Evolutionary conservation across 2,797 vertebrate species (phyloP), one percentile per base, ranked within the genome.

Genomic region (Prionace glauca): DNA sequence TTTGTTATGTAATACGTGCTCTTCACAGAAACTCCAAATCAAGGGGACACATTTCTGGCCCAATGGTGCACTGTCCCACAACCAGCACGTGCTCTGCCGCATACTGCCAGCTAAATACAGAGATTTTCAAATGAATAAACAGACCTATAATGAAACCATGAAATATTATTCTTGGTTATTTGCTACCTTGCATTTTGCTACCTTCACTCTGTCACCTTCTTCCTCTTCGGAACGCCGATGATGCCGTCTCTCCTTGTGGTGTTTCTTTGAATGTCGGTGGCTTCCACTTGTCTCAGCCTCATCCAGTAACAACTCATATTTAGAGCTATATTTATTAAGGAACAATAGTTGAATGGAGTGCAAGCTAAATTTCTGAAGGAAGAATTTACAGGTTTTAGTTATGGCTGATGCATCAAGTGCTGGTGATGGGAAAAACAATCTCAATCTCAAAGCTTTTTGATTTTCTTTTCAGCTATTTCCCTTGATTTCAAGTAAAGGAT

Each of bases 241-340:
- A 36, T 97, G 98, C 91, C 97, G 98, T 97, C 98, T 98, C 96
- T 98, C 98, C 96, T 98, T 98, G 96, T 98, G 98, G 90, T 98
- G 99, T 97, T 98, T 98, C 96, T 98, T 97, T 29, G 97, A 96
- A 90, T 97, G 98, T 0, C 95, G 97, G n/a, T 97, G 98, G 96
- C 98, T 97, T 0, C 96, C 95, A 16, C 96, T 97, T 72, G 96
- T 96, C 65, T 97, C 96, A 14, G 98, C 98, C 0, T 99, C 98
- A 62, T 99, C 98, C 20, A 99, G 97, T 65, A 99, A 96, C 95
- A 99, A 98, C 94, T 99, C 98, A 10, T 99, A 99, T 96, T 98
- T 99, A 62, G 98, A 97, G 96, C 99, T 99, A 20, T 87, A 24
- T 96, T 96, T 29, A 97, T 99, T 98, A 98, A 96, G 98, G 97